Conservation (phyloP, 2,888 invertebrate species). For the Trissoscelio sp. region DNA sequence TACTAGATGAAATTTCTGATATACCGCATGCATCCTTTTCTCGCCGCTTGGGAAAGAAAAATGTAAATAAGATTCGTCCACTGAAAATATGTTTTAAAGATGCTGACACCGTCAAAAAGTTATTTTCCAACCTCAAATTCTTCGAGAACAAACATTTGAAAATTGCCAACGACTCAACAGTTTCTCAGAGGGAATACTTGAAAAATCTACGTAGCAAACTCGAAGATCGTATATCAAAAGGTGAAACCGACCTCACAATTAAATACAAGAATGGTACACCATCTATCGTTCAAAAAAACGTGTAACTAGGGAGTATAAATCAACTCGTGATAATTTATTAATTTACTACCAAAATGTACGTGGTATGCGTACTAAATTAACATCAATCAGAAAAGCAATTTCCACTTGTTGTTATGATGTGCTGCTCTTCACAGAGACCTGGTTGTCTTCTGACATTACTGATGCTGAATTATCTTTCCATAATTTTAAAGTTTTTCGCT, state of each 20-base stretch:
- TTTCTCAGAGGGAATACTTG: background rate
- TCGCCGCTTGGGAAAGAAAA: too few species aligned
- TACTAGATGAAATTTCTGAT: too few species aligned
- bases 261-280: background rate
- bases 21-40: too few species aligned
- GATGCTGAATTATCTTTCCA: background rate
- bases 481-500: constrained; percentile 6
- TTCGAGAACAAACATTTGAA: too few species aligned
- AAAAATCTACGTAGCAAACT: background rate
- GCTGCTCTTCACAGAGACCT: background rate
- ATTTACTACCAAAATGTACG: background rate
- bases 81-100: too few species aligned
- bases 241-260: background rate
- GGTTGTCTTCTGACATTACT: background rate
- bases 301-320: background rate
- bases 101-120: too few species aligned
- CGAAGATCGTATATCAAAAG: background rate
- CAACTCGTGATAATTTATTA: background rate
- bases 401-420: background rate
- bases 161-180: too few species aligned
- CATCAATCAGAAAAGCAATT: background rate
- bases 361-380: background rate
- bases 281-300: background rate
- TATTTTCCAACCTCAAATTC: too few species aligned
- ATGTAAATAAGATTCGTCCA: too few species aligned